Percentiles rank a stretch among this genome's conserved stretches.
Evolutionary conservation across 2,113 vertebrate genomes (phyloP).

Genomic region (Hyla sarda): DNA sequence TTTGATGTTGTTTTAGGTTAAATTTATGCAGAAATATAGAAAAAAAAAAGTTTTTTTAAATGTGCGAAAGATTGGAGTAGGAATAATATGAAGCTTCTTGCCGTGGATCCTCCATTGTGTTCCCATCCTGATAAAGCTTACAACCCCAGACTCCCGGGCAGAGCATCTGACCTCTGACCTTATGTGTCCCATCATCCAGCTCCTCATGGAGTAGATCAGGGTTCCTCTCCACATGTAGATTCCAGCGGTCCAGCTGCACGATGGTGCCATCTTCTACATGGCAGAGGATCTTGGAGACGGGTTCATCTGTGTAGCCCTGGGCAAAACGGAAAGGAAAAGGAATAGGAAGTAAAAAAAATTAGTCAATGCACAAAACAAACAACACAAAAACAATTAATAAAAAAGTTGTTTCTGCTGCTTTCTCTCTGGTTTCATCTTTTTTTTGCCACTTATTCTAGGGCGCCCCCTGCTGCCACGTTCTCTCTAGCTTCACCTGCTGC

Average conservation of each 20-base stretch:
- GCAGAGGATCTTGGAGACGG: slow-evolving; percentile 82
- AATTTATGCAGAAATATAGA: too few relatives aligned
- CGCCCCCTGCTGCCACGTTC: not conserved
- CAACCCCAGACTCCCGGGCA: slow-evolving; percentile 34
- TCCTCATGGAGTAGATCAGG: slow-evolving; percentile 79
- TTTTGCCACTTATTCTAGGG: too few relatives aligned
- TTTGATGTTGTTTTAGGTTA: too few relatives aligned
- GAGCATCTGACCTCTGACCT: slow-evolving; percentile 71
- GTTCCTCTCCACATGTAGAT: slow-evolving; percentile 81
- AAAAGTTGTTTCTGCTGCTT: too few relatives aligned
- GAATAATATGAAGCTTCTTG: not conserved
- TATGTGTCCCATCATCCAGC: slow-evolving; percentile 79
- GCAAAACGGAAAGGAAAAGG: not conserved
- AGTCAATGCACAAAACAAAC: too few relatives aligned
- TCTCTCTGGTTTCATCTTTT: too few relatives aligned
- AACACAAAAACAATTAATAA: not conserved
- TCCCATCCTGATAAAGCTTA: too few relatives aligned
- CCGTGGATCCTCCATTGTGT: not conserved
- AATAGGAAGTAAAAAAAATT: too few relatives aligned
- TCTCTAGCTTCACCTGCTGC: not conserved
- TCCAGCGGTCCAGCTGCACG: slow-evolving; percentile 84
- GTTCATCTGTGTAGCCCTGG: slow-evolving; percentile 83
- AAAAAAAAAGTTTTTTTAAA: too few relatives aligned
- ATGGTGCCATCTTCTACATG: slow-evolving; percentile 84
- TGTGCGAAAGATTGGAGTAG: not conserved